A percentile compares a stretch with the other conserved stretches of the same genome.
phyloP scores from a whole-genome alignment of 1,140 invertebrate genomes.

The Drosophila watanabei region DNA sequence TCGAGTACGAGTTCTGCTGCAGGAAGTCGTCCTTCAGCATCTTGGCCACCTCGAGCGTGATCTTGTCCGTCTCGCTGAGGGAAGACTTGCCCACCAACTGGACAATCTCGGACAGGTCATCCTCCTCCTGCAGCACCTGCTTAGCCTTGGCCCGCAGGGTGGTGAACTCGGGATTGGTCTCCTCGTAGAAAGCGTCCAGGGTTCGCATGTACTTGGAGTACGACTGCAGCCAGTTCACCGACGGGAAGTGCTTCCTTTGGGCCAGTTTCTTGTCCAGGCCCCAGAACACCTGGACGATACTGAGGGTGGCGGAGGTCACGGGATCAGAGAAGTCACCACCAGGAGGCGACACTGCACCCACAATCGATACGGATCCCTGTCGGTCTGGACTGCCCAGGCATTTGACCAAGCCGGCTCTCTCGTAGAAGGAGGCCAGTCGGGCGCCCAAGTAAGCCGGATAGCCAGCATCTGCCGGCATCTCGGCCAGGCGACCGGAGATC shows the following conservation, averaged over 20 bases:
- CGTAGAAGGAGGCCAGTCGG: constrained; percentile 99
- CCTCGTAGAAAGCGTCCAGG: constrained; percentile 93
- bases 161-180: constrained; percentile 90
- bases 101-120: constrained; percentile 95
- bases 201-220: constrained; percentile 94
- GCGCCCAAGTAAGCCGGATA: constrained; percentile 99
- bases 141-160: constrained; percentile 88
- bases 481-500: constrained; percentile 99
- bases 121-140: constrained; percentile 93
- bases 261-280: constrained; percentile 99
- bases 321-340: constrained; percentile 99
- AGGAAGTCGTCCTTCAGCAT: constrained; percentile 81
- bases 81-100: constrained; percentile 95
- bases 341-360: constrained; percentile 99
- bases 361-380: constrained; percentile 99
- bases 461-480: constrained; percentile 99
- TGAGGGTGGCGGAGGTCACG: constrained; percentile 99
- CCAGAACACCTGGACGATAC: constrained; percentile 99
- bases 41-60: constrained; percentile 75
- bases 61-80: constrained; percentile 85
- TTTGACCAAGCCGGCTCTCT: constrained; percentile 98
- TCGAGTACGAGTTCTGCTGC: constrained; percentile 78
- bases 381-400: constrained; percentile 99
- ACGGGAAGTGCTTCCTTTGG: constrained; percentile 99
- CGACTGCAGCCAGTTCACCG: constrained; percentile 98